Conservation (phyloP, 1,140 invertebrate species). For the Aphidius ervi region DNA sequence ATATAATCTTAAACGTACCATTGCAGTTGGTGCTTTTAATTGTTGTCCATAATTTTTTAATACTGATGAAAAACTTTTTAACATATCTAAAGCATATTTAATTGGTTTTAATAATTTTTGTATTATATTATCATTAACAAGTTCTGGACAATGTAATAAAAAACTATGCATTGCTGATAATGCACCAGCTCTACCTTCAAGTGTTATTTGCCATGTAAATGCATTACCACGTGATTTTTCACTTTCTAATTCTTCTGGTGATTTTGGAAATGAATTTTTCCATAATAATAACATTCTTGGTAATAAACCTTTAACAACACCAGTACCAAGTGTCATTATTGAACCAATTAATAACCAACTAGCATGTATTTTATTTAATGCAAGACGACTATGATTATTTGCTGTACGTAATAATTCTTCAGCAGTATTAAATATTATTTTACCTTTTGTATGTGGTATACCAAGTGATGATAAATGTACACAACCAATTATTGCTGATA, state of each 20-base stretch:
- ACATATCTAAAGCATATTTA: slow-evolving; percentile 90
- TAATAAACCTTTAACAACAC: slow-evolving; percentile 83
- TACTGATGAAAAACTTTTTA: slow-evolving; percentile 80
- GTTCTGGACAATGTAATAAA: slow-evolving; percentile 82
- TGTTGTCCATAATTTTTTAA: slow-evolving; percentile 91
- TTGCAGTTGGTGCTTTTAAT: slow-evolving; percentile 88
- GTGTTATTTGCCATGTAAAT: slow-evolving; percentile 98
- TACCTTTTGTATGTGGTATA: slow-evolving; percentile 93
- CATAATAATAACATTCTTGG: slow-evolving; percentile 92
- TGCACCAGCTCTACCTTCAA: slow-evolving; percentile 94
- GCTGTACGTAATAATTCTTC: slow-evolving; percentile 95
- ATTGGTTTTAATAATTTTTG: slow-evolving; percentile 83
- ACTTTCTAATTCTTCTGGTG: slow-evolving; percentile 91
- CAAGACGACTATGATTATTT: slow-evolving; percentile 93
- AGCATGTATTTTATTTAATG: slow-evolving; percentile 90
- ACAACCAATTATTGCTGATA: slow-evolving; percentile 89
- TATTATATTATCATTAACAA: slow-evolving; percentile 88
- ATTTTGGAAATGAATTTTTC: slow-evolving; percentile 96
- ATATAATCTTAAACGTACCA: slow-evolving; percentile 87
- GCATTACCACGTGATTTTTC: slow-evolving; percentile 96
- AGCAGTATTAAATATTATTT: slow-evolving; percentile 93
- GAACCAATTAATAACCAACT: slow-evolving; percentile 97
- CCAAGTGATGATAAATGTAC: slow-evolving; percentile 88
- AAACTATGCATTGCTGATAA: slow-evolving; percentile 94
- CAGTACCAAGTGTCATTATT: slow-evolving; percentile 89